Base-by-base conservation (phyloP, 2,113 vertebrate genomes). In the Amia ocellicauda region DNA sequence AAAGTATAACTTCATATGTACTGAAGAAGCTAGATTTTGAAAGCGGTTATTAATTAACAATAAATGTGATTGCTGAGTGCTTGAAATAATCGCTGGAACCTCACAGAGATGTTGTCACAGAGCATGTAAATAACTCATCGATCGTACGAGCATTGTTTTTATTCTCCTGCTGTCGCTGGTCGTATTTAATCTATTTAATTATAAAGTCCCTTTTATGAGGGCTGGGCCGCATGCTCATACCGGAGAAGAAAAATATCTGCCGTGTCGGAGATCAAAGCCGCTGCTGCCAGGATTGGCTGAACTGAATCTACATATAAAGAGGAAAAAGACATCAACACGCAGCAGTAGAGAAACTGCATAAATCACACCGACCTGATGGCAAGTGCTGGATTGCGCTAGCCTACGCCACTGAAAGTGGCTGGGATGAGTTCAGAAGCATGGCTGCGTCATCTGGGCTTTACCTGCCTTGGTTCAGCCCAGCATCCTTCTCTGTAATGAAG, bases 181-280 rank as follows among this genome's bases (percentile, higher is more conserved):
- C 73, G 73, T 55, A 58, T 56, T 67, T 63, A 74, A 74, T 69
- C 16, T 73, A 82, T 81, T 74, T 79, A 29, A 79, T 81, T 82
- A 69, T 68, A 62, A 74, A 78, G 68, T 78, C 70, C 79, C 74
- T 42, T 49, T 55, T 17, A 58, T 28, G 40, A 23, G 7, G 47
- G 22, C 31, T 17, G 50, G 11, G 19, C 23, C 2, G 28, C 26
- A 19, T 40, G 60, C n/a, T 28, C 13, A 17, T 7, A 28, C 47
- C n/a, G 20, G 47, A 24, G 22, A 63, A 24, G 40, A 19, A 47
- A 47, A 47, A n/a, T 53, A 40, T 3, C 7, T 11, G 22, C 28
- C 7, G 61, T 16, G 20, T 31, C 49, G 4, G 47, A 41, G 29
- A 53, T 53, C 28, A 29, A 60, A 66, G 23, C 29, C 24, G 17